These are phyloP conservation scores for Onthophagus taurus DNA, from an alignment of 1,140 invertebrate genomes.

Conservation along the genomic window DNA sequence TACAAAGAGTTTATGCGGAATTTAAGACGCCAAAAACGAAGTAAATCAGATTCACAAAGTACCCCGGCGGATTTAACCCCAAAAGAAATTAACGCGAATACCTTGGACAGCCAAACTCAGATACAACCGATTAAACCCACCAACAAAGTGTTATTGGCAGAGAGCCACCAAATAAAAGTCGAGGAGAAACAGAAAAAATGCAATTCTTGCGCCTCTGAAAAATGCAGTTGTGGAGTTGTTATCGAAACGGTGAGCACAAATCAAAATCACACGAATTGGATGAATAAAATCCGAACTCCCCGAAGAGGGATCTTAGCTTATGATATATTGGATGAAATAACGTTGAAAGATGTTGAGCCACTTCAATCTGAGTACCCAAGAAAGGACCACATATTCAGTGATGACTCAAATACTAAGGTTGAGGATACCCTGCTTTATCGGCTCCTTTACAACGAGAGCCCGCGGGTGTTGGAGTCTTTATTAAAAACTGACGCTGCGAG, in stretches of 20 bases:
- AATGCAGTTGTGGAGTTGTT: conserved; percentile 5
- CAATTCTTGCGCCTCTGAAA: neutral
- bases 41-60: neutral
- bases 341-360: conserved; percentile 28
- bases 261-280: conserved; percentile 8
- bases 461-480: neutral
- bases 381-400: conserved; percentile 20
- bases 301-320: conserved; percentile 8
- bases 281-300: neutral
- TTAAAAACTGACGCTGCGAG: neutral
- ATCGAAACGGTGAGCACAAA: neutral
- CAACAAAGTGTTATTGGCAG: too few relatives aligned
- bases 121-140: too few relatives aligned
- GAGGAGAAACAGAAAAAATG: neutral
- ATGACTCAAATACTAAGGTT: conserved; percentile 9
- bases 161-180: too few relatives aligned
- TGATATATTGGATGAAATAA: conserved; percentile 32
- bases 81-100: neutral
- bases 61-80: neutral
- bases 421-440: conserved; percentile 22
- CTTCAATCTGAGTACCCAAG: conserved; percentile 33
- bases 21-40: neutral
- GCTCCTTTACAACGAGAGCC: conserved; percentile 14
- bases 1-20: conserved; percentile 3
- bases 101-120: too few relatives aligned